Base-by-base conservation (phyloP, 35 echinoderm and acorn worm genomes). In the Diadema setosum region DNA sequence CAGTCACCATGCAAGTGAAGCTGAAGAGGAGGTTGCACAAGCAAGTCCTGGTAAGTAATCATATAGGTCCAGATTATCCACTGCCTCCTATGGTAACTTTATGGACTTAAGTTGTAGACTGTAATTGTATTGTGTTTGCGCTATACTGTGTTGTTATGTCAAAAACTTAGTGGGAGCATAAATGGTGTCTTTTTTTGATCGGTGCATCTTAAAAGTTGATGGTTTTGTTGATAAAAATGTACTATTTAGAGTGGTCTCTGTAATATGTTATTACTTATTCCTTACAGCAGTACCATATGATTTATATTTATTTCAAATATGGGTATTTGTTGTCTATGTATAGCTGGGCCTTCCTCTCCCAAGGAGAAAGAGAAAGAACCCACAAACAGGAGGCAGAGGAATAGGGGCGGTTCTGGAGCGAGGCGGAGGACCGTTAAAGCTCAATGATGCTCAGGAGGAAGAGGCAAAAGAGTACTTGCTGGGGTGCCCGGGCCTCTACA, bases 381-480 rank as follows among this genome's bases (percentile, higher is more conserved):
- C 48, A 83, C 48, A 2, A 83, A 83, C 81, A 49, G 50, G 45
- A 83, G 21, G 48, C 5, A 83, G 81, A 59, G 82, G 48, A 57
- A 84, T 2, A 61, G 82, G 48, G 49, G 82, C 82, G 45, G 82
- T 84, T 84, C 82, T 61, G 49, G 82, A 84, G 82, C 48, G 52
- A 84, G 82, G 82, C 82, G 50, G 45, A 84, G 14, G 82, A 84
- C 82, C 82, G 82, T 84, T n/a, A 14, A 84, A 84, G 80, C 82
- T 84, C 82, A 84, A 59, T 84, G 82, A 84, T 59, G 46, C 82
- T 84, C 82, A 84, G 82, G 82, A 61, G 50, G 82, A 83, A 60
- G 48, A 84, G 82, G 82, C 82, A 2, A 84, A 84, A 84, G 82
- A 84, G 52, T 84, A 84, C 82, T 84, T 84, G 82, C 82, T 84